Evolutionary conservation across 2,797 vertebrate species (phyloP), one percentile per base, ranked within the genome.

Genomic region (Urophycis tenuis): DNA sequence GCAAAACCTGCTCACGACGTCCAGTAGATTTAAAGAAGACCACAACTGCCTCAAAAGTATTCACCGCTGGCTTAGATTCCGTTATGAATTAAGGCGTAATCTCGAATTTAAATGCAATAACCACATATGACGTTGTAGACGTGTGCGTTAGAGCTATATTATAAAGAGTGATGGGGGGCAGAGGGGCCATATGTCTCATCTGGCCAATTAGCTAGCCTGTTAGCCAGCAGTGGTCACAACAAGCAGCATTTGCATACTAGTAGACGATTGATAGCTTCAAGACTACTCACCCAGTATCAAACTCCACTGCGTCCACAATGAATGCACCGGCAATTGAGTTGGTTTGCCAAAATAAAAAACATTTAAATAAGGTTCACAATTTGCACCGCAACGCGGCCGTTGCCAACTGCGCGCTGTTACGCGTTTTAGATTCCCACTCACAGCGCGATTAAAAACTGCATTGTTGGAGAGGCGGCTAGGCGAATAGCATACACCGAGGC

Each of bases 391-490:
- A 67, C 74, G 1, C 75, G 72, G 12, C 77, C 78, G 36, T 73
- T 69, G 80, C 82, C 79, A 15, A 86, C 75, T 74, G 82, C 75
- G 82, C 74, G 78, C 78, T 22, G 79, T 29, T 45, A 82, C 80
- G 82, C 84, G 86, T 84, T 79, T 79, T 29, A 39, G 19, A 72
- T 9, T 80, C 79, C 75, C 81, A 60, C 80, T 89, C 82, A 81
- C 83, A 80, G 89, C 85, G 77, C 87, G 90, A 90, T 90, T 91
- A 91, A 90, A 89, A 89, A 83, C 90, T 91, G 91, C 91, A 92
- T 91, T 88, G 91, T 91, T 89, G 86, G 77, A 89, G 85, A 76
- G 81, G 88, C 81, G 84, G 86, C 87, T 79, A 89, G 80, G 89
- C 88, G 86, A 89, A 89, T 86, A 84, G 85, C 85, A 77, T 74